Percentiles rank a stretch among this genome's conserved stretches.
Evolutionary conservation across 2,113 vertebrate genomes (phyloP).

Genomic region (Poeciliopsis retropinna): DNA sequence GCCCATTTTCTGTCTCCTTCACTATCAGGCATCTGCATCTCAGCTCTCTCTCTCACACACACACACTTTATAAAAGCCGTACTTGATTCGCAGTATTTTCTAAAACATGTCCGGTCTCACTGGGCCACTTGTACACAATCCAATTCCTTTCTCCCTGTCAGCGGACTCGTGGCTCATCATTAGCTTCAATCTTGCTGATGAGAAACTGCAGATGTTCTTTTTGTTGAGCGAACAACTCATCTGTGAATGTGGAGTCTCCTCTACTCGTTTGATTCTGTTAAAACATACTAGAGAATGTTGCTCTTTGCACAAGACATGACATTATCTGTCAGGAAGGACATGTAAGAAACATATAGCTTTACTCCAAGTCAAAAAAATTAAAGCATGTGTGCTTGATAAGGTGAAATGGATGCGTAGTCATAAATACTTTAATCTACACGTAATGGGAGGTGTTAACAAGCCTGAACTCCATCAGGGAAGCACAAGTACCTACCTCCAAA

Average conservation of each 20-base stretch:
- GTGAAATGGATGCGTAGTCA: conserved; percentile 26
- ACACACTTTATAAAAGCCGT: conserved; percentile 16
- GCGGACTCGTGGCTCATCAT: conserved; percentile 72
- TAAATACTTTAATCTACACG: conserved; percentile 13
- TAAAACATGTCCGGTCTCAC: conserved; percentile 71
- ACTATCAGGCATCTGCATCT: conserved; percentile 5
- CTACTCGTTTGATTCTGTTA: conserved; percentile 54
- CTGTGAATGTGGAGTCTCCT: conserved; percentile 55
- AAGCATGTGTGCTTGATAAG: conserved; percentile 16
- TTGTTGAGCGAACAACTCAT: conserved; percentile 63
- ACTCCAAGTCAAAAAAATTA: conserved; percentile 12
- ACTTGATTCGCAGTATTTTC: conserved; percentile 51
- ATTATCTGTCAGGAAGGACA: not conserved
- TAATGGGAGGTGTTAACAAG: conserved; percentile 40
- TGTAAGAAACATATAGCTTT: not conserved
- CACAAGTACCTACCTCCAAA: conserved; percentile 61
- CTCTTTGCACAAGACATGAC: not conserved
- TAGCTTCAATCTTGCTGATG: conserved; percentile 77
- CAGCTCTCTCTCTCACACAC: conserved; percentile 11
- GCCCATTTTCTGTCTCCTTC: conserved; percentile 21
- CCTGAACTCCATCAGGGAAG: conserved; percentile 33
- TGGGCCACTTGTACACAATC: conserved; percentile 68
- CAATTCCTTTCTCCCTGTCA: conserved; percentile 74
- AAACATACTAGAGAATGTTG: conserved; percentile 24
- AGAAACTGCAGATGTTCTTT: conserved; percentile 80